Evolutionary conservation across 2,797 vertebrate genomes (phyloP).

Genomic region (Artibeus jamaicensis): DNA sequence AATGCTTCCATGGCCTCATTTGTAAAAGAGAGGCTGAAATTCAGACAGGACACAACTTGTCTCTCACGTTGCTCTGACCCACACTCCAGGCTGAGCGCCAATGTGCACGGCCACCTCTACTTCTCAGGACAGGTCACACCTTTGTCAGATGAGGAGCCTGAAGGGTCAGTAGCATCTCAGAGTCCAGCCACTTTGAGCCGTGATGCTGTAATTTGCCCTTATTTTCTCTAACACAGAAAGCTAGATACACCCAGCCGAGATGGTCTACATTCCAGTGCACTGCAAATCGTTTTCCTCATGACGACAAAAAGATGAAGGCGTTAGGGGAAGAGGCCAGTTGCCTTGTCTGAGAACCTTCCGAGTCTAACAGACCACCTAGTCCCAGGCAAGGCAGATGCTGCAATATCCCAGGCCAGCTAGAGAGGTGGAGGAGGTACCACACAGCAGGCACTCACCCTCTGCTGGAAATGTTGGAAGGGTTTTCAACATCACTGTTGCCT

Average conservation of each 20-base stretch:
- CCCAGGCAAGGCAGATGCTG: neutral
- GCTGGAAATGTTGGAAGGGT: neutral
- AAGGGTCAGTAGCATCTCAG: neutral
- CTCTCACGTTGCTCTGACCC: neutral
- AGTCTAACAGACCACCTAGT: neutral
- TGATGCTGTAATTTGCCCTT: neutral
- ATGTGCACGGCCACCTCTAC: fast-evolving
- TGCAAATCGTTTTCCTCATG: fast-evolving
- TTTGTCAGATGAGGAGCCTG: neutral
- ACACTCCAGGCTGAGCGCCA: fast-evolving
- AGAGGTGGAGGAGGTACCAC: neutral
- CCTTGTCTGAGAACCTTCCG: neutral
- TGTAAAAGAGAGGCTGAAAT: neutral
- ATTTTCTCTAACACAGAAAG: neutral
- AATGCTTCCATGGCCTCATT: neutral
- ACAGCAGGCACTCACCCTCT: neutral
- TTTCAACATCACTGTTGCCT: neutral
- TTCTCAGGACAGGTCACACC: no score
- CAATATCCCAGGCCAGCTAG: neutral
- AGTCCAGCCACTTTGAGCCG: no score
- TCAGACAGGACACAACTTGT: neutral
- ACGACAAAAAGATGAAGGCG: neutral
- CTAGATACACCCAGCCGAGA: neutral
- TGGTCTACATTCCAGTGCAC: neutral
- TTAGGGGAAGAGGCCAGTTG: neutral